Conservation (phyloP, 23 tunicate species). For the Aplidium turbinatum region DNA sequence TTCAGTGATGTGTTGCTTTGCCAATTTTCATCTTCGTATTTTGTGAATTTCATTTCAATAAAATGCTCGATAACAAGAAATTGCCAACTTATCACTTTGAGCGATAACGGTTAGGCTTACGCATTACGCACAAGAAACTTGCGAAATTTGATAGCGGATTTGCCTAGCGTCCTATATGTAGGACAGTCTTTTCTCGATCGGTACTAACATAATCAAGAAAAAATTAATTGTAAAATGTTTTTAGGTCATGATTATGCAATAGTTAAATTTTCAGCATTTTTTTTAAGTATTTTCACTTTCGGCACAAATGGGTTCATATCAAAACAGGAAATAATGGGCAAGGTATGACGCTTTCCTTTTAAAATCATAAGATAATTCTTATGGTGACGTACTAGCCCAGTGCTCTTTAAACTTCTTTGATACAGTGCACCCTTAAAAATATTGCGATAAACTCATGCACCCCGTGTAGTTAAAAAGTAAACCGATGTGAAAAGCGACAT, state of each 20-base stretch:
- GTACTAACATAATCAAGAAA: neutral
- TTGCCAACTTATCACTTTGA: no score
- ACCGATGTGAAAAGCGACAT: no score
- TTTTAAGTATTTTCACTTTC: neutral
- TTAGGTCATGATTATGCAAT: neutral
- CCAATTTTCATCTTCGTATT: neutral
- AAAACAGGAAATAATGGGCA: no score
- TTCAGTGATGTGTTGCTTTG: neutral
- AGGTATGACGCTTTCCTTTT: no score
- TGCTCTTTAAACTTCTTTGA: no score
- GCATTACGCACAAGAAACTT: neutral
- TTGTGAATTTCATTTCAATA: neutral
- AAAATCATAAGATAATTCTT: no score
- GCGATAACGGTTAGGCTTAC: no score
- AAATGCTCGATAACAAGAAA: neutral
- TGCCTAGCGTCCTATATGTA: neutral
- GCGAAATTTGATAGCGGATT: neutral
- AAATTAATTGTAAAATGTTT: neutral
- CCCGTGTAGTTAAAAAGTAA: no score
- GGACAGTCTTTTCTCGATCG: neutral
- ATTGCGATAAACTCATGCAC: no score
- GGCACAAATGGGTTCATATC: constrained; percentile 7
- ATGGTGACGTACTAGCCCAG: no score
- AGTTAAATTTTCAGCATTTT: neutral
- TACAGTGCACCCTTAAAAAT: no score